These are phyloP conservation scores for Sesamia inferens DNA, from an alignment of 2,888 invertebrate species.

Conservation along the genomic window DNA sequence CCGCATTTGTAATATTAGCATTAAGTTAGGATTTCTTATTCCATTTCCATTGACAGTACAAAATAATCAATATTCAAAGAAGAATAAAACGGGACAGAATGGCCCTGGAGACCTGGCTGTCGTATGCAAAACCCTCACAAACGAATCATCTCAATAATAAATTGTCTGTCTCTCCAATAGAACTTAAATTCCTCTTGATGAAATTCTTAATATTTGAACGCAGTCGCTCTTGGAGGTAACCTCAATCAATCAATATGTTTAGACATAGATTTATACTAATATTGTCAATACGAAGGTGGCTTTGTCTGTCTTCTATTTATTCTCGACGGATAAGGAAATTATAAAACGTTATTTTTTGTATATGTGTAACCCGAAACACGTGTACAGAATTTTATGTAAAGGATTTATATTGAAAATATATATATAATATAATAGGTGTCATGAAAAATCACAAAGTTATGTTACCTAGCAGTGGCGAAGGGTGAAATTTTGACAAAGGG, in stretches of 20 bases:
- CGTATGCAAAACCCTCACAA: constrained; percentile 3
- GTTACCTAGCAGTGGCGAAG: no score
- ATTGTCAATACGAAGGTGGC: neutral
- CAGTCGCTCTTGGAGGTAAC: constrained; percentile 19
- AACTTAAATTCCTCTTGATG: constrained; percentile 38
- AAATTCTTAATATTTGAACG: constrained; percentile 47
- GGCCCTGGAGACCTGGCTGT: neutral
- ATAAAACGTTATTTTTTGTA: no score
- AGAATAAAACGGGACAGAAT: neutral
- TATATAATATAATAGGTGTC: no score
- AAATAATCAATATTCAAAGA: neutral
- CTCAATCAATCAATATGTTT: constrained; percentile 43
- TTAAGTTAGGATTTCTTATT: neutral
- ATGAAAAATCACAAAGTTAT: no score
- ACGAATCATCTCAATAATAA: constrained; percentile 30
- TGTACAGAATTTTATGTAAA: no score
- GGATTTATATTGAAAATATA: no score
- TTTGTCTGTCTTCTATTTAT: neutral
- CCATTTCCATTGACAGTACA: neutral
- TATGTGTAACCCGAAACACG: no score
- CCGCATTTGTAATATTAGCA: neutral
- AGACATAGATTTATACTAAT: constrained; percentile 3
- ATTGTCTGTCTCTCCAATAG: constrained; percentile 35
- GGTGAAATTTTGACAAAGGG: no score
- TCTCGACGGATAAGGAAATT: no score